Percentiles rank a stretch among this genome's conserved stretches.
Evolutionary conservation across 2,888 invertebrate genomes (phyloP).

Genomic region (Poecilus cupreus): DNA sequence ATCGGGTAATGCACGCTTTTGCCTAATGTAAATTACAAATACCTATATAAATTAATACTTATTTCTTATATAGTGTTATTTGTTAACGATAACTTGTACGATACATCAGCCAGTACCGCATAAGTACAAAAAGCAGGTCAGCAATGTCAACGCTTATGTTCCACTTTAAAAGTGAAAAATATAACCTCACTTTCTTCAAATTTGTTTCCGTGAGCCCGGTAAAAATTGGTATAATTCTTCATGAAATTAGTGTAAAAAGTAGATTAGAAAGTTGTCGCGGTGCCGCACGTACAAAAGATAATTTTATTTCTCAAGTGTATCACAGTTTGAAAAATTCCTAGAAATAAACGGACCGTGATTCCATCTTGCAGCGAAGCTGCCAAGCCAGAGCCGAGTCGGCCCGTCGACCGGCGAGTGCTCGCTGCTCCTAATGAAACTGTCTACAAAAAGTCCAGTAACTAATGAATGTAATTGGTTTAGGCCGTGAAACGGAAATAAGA

Average conservation of each 20-base stretch:
- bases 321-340: slow-evolving; percentile 15
- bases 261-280: neutral
- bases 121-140: too few relatives aligned
- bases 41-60: too few relatives aligned
- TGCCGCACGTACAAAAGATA: neutral
- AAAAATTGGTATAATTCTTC: neutral
- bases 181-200: neutral
- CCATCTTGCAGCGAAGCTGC: neutral
- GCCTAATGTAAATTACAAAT: too few relatives aligned
- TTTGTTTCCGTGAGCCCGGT: neutral
- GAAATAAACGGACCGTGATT: slow-evolving; percentile 7
- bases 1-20: too few relatives aligned
- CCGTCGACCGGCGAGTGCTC: too few relatives aligned
- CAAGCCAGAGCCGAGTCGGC: too few relatives aligned
- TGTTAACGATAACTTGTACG: too few relatives aligned
- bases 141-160: too few relatives aligned
- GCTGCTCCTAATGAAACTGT: slow-evolving; percentile 44
- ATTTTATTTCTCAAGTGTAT: neutral
- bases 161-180: too few relatives aligned
- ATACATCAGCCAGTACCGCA: too few relatives aligned
- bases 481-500: slow-evolving; percentile 51
- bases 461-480: slow-evolving; percentile 54
- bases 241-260: neutral
- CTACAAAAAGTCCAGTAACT: slow-evolving; percentile 46
- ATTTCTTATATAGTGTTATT: too few relatives aligned